These are phyloP conservation scores for Leptodirus hochenwartii DNA, from an alignment of 2,888 invertebrate species.

Conservation along the genomic window DNA sequence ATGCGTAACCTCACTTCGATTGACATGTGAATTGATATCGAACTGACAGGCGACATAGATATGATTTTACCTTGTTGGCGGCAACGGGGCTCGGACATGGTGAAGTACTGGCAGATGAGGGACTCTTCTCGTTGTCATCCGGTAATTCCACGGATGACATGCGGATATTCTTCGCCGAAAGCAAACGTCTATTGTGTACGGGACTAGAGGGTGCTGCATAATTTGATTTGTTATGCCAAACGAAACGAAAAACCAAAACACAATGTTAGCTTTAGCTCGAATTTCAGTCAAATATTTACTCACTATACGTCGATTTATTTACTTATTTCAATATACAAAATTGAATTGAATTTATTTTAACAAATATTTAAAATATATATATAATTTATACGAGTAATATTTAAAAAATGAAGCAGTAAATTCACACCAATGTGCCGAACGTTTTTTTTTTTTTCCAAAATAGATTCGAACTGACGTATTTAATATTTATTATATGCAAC, in stretches of 20 bases:
- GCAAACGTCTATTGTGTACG: slow-evolving; percentile 65
- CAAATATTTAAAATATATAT: background rate
- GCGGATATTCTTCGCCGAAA: slow-evolving; percentile 64
- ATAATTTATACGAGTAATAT: background rate
- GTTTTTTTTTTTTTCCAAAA: no score
- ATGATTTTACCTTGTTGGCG: slow-evolving; percentile 22
- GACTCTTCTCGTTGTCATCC: slow-evolving; percentile 76
- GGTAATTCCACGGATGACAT: slow-evolving; percentile 91
- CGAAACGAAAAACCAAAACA: slow-evolving; percentile 4
- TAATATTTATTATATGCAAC: background rate
- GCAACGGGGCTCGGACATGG: slow-evolving; percentile 77
- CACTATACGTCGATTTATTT: no score
- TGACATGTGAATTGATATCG: no score
- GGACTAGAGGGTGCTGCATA: slow-evolving; percentile 73
- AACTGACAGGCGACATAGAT: no score
- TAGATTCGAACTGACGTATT: no score
- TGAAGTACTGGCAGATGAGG: slow-evolving; percentile 82
- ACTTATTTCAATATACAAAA: no score
- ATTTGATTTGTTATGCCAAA: slow-evolving; percentile 6
- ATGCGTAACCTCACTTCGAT: no score
- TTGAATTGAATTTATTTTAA: background rate
- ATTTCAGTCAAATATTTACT: no score
- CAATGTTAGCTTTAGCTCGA: no score
- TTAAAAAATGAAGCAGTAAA: background rate
- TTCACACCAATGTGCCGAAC: slow-evolving; percentile 3